These are phyloP conservation scores for Athene cunicularia DNA, from an alignment of 2,113 vertebrate species.

Conservation along the genomic window DNA sequence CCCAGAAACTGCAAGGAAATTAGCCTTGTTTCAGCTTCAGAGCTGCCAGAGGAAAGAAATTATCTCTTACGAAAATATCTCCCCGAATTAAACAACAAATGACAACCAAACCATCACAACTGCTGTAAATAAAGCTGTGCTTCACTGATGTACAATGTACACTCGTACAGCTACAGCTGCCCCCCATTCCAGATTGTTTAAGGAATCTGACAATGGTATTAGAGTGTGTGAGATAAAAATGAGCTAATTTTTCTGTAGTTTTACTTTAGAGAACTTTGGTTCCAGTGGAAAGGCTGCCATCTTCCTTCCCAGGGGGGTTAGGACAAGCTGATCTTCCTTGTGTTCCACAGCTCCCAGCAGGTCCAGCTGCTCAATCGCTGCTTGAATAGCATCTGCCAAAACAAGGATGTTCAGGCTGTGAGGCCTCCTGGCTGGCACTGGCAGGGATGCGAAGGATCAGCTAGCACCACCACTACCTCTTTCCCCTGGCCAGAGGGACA, in stretches of 20 bases:
- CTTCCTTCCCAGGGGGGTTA: slow-evolving; percentile 91
- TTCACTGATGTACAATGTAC: background rate
- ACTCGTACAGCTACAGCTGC: background rate
- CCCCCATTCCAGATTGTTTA: background rate
- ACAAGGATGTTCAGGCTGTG: background rate
- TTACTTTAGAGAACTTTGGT: slow-evolving; percentile 93
- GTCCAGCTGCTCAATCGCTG: slow-evolving; percentile 87
- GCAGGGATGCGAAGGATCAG: background rate
- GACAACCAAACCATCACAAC: background rate
- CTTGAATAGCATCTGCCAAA: slow-evolving; percentile 85
- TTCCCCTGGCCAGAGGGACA: background rate
- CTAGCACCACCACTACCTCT: background rate
- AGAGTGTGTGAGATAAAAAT: background rate
- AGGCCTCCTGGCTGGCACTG: background rate
- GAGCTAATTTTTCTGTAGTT: background rate
- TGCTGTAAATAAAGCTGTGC: background rate
- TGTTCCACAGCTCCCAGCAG: slow-evolving; percentile 89
- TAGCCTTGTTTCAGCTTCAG: background rate
- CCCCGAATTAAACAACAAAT: background rate
- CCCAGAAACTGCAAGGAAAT: background rate
- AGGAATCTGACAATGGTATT: background rate
- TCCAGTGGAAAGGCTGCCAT: slow-evolving; percentile 96
- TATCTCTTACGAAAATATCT: background rate
- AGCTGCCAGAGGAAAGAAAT: background rate
- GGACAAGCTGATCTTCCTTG: slow-evolving; percentile 80